These are phyloP conservation scores for Synanthedon vespiformis DNA, from an alignment of 2,888 invertebrate genomes.

Conservation along the genomic window DNA sequence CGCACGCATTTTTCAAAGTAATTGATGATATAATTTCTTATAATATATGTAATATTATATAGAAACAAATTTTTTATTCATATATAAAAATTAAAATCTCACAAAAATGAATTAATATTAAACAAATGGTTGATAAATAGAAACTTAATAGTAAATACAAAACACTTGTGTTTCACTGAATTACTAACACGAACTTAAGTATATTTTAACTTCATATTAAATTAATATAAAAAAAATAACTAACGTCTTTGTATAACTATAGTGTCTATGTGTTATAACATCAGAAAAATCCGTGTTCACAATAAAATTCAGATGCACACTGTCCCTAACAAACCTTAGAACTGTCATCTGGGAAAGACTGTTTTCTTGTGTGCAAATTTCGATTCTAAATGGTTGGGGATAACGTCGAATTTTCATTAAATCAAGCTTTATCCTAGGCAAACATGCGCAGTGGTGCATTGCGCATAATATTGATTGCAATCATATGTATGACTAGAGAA, in stretches of 20 bases:
- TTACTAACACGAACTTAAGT: neutral
- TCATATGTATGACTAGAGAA: conserved; percentile 48
- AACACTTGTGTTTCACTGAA: neutral
- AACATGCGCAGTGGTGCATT: conserved; percentile 64
- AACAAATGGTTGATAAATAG: neutral
- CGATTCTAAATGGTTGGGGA: neutral
- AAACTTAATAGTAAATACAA: neutral
- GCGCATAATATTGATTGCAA: conserved; percentile 65
- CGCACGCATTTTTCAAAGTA: neutral
- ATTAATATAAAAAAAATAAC: neutral
- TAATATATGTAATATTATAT: no score
- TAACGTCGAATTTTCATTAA: neutral
- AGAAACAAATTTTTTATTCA: no score
- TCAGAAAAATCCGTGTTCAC: conserved; percentile 21
- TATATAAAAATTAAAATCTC: no score
- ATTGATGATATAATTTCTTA: no score
- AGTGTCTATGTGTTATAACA: conserved; percentile 8
- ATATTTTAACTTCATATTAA: neutral
- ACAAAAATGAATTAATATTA: neutral
- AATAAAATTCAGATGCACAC: conserved; percentile 43
- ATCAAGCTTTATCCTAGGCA: conserved; percentile 20
- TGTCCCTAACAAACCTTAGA: conserved; percentile 35
- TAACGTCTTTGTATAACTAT: conserved; percentile 2
- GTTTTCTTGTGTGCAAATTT: neutral
- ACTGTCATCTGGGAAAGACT: conserved; percentile 46